These are phyloP conservation scores for Onychorhynchus coronatus DNA, from an alignment of 2,113 vertebrate species.

Conservation along the genomic window DNA sequence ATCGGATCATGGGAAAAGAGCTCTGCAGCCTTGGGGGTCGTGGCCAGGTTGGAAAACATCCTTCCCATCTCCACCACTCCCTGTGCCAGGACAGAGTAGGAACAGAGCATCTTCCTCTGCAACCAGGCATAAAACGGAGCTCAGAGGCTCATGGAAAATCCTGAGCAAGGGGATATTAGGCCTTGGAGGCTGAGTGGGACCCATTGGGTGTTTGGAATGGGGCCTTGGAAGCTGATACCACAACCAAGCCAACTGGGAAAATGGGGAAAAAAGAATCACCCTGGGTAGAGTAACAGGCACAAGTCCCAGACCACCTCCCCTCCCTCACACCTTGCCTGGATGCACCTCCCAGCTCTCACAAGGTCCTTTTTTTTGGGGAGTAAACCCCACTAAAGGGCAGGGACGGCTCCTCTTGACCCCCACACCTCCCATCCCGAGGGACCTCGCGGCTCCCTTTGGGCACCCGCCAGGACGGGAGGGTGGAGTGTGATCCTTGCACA, in stretches of 20 bases:
- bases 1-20: not conserved
- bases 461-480: not conserved
- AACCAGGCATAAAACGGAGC: not conserved
- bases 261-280: not conserved
- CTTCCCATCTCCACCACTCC: not conserved
- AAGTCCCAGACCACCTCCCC: not conserved
- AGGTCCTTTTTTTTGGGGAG: not conserved
- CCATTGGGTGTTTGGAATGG: accelerated
- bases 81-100: accelerated
- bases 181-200: not conserved
- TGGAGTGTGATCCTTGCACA: not conserved
- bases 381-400: not conserved
- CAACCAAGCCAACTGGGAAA: not conserved
- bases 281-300: accelerated
- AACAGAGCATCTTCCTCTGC: not conserved
- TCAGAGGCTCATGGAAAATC: not conserved
- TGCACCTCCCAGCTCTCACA: accelerated
- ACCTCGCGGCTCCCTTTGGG: accelerated
- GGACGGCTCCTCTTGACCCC: not conserved
- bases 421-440: accelerated
- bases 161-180: accelerated
- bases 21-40: accelerated
- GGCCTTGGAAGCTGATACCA: not conserved
- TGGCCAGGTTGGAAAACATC: accelerated
- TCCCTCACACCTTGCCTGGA: accelerated